A percentile compares a stretch with the other conserved stretches of the same genome.
These are phyloP conservation scores for Leptura quadrifasciata DNA, from an alignment of 2,888 invertebrate genomes.

Conservation along the genomic window DNA sequence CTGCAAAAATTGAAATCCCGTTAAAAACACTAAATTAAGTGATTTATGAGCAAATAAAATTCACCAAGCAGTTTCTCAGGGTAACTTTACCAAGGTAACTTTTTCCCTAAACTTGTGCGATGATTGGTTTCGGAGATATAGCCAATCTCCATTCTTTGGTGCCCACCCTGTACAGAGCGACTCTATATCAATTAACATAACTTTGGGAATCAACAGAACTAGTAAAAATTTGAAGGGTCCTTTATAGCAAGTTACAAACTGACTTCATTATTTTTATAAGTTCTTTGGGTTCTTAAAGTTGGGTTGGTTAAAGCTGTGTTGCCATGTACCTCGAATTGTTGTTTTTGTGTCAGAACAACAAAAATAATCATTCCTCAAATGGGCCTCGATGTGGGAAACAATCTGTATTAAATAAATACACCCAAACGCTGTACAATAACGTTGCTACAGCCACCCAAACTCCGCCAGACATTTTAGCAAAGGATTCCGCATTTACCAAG, in stretches of 20 bases:
- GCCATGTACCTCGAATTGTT: not conserved
- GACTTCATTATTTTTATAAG: not conserved
- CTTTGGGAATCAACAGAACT: not conserved
- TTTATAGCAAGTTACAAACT: too few relatives aligned
- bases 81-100: too few relatives aligned
- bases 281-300: not conserved
- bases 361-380: constrained; percentile 33
- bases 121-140: too few relatives aligned
- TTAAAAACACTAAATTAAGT: too few relatives aligned
- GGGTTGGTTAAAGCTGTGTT: not conserved
- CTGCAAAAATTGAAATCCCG: too few relatives aligned
- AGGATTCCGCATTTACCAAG: not conserved
- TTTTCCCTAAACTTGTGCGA: too few relatives aligned
- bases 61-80: too few relatives aligned
- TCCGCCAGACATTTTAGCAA: not conserved
- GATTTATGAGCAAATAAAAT: too few relatives aligned
- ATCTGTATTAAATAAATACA: constrained; percentile 43
- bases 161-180: too few relatives aligned
- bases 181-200: not conserved
- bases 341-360: constrained; percentile 25
- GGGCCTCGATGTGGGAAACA: constrained; percentile 4
- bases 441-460: constrained; percentile 46
- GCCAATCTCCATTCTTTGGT: too few relatives aligned
- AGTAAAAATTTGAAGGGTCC: too few relatives aligned
- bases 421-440: constrained; percentile 47